Percentiles rank a stretch among this genome's conserved stretches.
These are phyloP conservation scores for Endomychus coccineus DNA, from an alignment of 2,888 invertebrate species.

Conservation along the genomic window DNA sequence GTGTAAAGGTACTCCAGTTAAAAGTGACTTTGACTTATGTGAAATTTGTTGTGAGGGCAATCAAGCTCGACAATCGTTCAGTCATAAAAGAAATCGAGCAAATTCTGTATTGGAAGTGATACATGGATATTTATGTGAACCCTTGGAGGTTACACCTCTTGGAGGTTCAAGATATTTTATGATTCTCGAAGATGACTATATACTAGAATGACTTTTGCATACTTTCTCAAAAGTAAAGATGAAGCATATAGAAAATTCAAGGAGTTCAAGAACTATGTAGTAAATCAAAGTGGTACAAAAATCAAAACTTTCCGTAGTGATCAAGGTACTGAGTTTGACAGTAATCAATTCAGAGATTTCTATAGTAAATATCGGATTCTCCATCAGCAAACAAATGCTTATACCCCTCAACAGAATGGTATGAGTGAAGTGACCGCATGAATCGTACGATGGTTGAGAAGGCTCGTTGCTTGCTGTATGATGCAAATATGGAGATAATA, in stretches of 20 bases:
- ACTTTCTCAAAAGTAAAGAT: constrained; percentile 33
- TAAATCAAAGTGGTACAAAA: constrained; percentile 24
- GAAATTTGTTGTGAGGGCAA: constrained; percentile 10
- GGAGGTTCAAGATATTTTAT: constrained; percentile 35
- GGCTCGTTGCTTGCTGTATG: constrained; percentile 14
- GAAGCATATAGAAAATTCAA: constrained; percentile 24
- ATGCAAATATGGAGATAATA: constrained; percentile 19
- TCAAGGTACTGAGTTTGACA: constrained; percentile 24
- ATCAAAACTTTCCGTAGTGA: constrained; percentile 26
- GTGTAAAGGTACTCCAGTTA: background rate
- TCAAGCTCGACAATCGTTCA: constrained; percentile 6
- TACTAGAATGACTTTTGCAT: constrained; percentile 23
- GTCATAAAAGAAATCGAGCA: constrained; percentile 15
- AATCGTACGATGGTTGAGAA: constrained; percentile 17
- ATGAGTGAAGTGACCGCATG: constrained; percentile 12
- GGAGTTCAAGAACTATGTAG: constrained; percentile 26
- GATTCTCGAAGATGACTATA: constrained; percentile 36
- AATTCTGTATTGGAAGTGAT: constrained; percentile 28
- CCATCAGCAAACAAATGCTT: constrained; percentile 17
- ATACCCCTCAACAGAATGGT: constrained; percentile 16
- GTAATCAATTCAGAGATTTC: constrained; percentile 18
- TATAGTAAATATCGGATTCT: constrained; percentile 18
- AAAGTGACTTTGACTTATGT: constrained; percentile 3
- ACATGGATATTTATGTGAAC: constrained; percentile 36
- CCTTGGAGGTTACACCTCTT: constrained; percentile 32